These are phyloP conservation scores for Parelbella ahira DNA, from an alignment of 2,888 invertebrate species.

Conservation along the genomic window DNA sequence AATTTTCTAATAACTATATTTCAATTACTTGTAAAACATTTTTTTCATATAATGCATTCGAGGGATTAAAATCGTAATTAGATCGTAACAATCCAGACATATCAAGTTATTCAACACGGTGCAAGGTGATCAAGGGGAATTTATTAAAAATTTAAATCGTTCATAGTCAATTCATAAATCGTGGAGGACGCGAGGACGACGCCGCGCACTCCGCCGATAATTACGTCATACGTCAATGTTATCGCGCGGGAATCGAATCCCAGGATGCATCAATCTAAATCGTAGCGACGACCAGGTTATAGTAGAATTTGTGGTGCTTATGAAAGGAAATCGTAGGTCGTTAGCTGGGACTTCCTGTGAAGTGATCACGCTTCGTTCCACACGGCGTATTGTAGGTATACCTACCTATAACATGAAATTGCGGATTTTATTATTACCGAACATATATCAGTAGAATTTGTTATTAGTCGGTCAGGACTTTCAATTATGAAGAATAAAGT, in stretches of 20 bases:
- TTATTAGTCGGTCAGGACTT: no score
- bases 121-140: slow-evolving; percentile 7
- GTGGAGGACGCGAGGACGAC: slow-evolving; percentile 1
- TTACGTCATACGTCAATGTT: slow-evolving; percentile 21
- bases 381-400: no score
- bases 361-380: slow-evolving; percentile 44
- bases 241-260: slow-evolving; percentile 20
- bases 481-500: no score
- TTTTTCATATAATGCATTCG: no score
- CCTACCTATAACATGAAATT: no score
- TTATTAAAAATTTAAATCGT: slow-evolving; percentile 4
- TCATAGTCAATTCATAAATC: slow-evolving; percentile 18
- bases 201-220: slow-evolving; percentile 8
- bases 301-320: slow-evolving; percentile 16
- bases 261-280: slow-evolving; percentile 23
- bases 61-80: no score
- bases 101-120: no score
- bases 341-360: slow-evolving; percentile 39
- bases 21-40: no score
- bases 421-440: no score
- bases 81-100: no score
- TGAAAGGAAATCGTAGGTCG: slow-evolving; percentile 34
- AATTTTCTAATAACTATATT: no score
- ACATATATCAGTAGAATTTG: no score
- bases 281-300: slow-evolving; percentile 4